A percentile compares a stretch with the other conserved stretches of the same genome.
These are phyloP conservation scores for Sycobia sp. DNA, from an alignment of 1,140 invertebrate genomes.

Conservation along the genomic window DNA sequence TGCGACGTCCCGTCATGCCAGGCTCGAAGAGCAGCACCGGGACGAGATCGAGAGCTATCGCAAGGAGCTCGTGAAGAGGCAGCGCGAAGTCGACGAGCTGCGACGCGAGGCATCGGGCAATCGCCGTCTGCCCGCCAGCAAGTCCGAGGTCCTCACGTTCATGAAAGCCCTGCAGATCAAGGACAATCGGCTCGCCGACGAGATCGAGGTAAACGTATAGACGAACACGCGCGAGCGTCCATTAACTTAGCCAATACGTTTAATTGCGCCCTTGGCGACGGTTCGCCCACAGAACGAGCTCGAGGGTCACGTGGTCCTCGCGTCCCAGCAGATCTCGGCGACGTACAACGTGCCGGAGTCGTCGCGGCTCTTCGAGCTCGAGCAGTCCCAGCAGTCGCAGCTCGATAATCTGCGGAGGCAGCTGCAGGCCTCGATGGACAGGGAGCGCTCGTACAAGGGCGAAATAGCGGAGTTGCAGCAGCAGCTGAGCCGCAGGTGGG, in stretches of 20 bases:
- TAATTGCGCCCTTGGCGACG: too few relatives aligned
- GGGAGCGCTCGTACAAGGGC: slow-evolving; percentile 50
- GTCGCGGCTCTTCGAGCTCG: slow-evolving; percentile 6
- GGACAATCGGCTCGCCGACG: slow-evolving; percentile 29
- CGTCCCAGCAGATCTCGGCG: slow-evolving; percentile 3
- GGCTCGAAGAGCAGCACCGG: slow-evolving; percentile 60
- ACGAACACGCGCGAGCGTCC: too few relatives aligned
- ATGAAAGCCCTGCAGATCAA: slow-evolving; percentile 55
- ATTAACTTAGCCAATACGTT: background rate
- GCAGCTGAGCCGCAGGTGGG: slow-evolving; percentile 47
- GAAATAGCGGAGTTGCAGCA: slow-evolving; percentile 53
- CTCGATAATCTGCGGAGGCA: slow-evolving; percentile 45
- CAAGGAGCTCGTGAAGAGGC: slow-evolving; percentile 58
- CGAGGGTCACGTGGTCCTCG: slow-evolving; percentile 15
- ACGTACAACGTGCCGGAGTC: slow-evolving; percentile 13
- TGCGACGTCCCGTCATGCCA: too few relatives aligned
- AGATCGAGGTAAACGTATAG: slow-evolving; percentile 24
- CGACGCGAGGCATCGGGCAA: slow-evolving; percentile 54
- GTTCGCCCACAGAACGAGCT: slow-evolving; percentile 32
- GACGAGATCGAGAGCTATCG: slow-evolving; percentile 62
- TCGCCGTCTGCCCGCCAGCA: slow-evolving; percentile 33
- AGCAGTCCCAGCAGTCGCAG: slow-evolving; percentile 41
- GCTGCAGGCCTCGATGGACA: slow-evolving; percentile 45
- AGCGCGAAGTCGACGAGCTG: slow-evolving; percentile 52
- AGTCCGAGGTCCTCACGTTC: slow-evolving; percentile 43